These are phyloP conservation scores for Papilio elwesi DNA, from an alignment of 2,888 invertebrate genomes.

Conservation along the genomic window DNA sequence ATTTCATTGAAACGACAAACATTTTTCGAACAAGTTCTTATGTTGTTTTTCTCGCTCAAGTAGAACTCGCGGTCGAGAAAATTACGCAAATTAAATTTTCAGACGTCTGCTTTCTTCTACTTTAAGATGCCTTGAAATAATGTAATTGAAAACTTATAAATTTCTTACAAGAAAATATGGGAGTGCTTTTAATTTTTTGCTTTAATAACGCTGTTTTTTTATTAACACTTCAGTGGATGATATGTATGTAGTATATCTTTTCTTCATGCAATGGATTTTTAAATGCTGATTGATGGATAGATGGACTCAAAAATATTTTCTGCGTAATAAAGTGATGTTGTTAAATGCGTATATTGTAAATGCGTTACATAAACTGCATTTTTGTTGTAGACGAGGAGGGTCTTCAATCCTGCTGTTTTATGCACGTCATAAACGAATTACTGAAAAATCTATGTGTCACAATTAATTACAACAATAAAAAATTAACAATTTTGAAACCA, in stretches of 20 bases:
- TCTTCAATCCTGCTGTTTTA: too few relatives aligned
- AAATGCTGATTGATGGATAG: too few relatives aligned
- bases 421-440: too few relatives aligned
- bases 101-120: slow-evolving; percentile 27
- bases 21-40: slow-evolving; percentile 24
- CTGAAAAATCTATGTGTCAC: too few relatives aligned
- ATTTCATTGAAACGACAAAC: slow-evolving; percentile 18
- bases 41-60: slow-evolving; percentile 22
- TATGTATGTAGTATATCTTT: not conserved
- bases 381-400: too few relatives aligned
- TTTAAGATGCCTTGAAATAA: slow-evolving; percentile 29
- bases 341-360: too few relatives aligned
- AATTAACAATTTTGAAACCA: too few relatives aligned
- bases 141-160: slow-evolving; percentile 33
- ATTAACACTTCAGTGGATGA: not conserved
- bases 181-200: not conserved
- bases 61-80: slow-evolving; percentile 27
- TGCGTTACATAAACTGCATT: too few relatives aligned
- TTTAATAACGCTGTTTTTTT: not conserved
- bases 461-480: too few relatives aligned
- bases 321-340: too few relatives aligned
- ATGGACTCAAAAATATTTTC: too few relatives aligned
- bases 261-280: too few relatives aligned
- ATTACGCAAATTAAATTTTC: slow-evolving; percentile 35
- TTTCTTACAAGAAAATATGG: slow-evolving; percentile 21